Conservation (phyloP, 2,113 vertebrate species). For the Canis aureus region DNA sequence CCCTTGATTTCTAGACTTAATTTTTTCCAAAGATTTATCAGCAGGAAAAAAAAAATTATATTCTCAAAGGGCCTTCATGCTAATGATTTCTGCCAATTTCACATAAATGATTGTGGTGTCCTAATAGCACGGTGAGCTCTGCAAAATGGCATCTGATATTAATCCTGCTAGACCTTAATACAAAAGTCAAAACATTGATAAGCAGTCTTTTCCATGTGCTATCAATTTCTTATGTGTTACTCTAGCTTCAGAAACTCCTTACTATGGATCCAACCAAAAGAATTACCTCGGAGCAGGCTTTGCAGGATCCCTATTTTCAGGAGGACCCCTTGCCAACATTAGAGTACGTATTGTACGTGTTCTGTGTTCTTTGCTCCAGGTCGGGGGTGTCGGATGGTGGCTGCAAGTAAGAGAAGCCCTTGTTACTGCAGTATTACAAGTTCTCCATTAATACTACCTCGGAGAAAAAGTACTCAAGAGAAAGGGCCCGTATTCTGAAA, state of each 20-base stretch:
- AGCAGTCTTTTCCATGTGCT: conserved; percentile 68
- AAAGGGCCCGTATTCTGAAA: neutral
- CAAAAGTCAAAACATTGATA: conserved; percentile 38
- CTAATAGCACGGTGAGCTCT: neutral
- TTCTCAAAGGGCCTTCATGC: neutral
- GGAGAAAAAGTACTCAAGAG: neutral
- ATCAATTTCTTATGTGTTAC: conserved; percentile 70
- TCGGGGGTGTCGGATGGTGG: neutral
- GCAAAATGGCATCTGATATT: neutral
- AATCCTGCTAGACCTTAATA: neutral
- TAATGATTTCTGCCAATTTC: conserved; percentile 52
- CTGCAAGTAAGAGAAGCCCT: conserved; percentile 36
- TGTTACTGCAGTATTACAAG: neutral
- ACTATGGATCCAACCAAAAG: conserved; percentile 99
- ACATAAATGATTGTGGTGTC: neutral
- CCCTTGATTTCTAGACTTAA: conserved; percentile 10
- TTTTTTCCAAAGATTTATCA: conserved; percentile 13
- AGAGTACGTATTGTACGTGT: conserved; percentile 90
- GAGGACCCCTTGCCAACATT: conserved; percentile 97
- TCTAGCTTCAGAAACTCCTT: conserved; percentile 97
- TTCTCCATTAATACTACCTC: neutral
- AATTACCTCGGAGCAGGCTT: conserved; percentile 98
- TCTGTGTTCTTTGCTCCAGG: neutral
- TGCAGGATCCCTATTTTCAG: conserved; percentile 98
- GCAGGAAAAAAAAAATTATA: neutral